phyloP scores from a whole-genome alignment of 2,797 vertebrate species.

The Kryptopterus vitreolus region DNA sequence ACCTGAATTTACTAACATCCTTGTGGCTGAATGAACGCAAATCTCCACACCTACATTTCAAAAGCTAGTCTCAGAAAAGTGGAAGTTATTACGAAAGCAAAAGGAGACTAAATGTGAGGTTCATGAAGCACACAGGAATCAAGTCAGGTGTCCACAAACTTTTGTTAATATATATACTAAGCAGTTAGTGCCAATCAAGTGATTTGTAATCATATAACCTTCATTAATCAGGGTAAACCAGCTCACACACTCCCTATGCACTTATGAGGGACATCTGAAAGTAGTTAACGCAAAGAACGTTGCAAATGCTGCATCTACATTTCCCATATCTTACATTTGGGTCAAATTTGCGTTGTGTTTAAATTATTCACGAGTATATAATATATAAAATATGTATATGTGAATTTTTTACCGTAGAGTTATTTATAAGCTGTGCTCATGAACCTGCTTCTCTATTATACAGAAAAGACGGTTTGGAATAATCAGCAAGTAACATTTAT shows the following conservation, averaged over 20 bases:
- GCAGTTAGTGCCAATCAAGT: not conserved
- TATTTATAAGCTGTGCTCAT: constrained; percentile 21
- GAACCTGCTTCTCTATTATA: constrained; percentile 16
- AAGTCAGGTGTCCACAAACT: too few species aligned
- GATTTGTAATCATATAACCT: not conserved
- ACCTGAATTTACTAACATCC: too few species aligned
- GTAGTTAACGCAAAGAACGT: not conserved
- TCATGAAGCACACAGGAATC: too few species aligned
- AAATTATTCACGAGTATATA: not conserved
- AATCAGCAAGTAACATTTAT: constrained; percentile 2
- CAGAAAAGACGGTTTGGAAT: constrained; percentile 24
- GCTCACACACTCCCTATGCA: not conserved
- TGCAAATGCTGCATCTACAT: not conserved
- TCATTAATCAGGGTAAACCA: not conserved
- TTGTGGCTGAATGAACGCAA: too few species aligned
- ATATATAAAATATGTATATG: too few species aligned
- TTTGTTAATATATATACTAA: too few species aligned
- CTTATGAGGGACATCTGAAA: not conserved
- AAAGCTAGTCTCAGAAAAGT: too few species aligned
- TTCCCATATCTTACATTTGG: not conserved
- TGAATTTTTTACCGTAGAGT: too few species aligned
- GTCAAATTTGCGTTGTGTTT: not conserved
- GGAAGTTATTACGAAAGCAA: too few species aligned
- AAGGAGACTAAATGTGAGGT: too few species aligned
- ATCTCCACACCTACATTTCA: too few species aligned